Evolutionary conservation across 2,888 invertebrate species (phyloP).

Genomic region (Drosophila paranaensis): DNA sequence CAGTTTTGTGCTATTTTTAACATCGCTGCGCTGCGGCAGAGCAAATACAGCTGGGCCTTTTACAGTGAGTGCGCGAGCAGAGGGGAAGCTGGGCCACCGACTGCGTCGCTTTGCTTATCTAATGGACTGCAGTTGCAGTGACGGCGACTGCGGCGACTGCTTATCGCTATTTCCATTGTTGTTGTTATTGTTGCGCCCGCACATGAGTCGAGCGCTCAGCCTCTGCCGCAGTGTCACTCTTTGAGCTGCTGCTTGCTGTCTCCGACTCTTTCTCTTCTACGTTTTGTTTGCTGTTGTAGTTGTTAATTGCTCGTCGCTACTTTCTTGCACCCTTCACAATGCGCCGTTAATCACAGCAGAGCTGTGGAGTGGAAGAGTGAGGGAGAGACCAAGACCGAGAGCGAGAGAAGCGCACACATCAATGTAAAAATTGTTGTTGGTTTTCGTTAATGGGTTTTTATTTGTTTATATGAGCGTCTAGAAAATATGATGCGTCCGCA

Average conservation of each 20-base stretch:
- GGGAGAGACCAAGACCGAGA: conserved; percentile 1
- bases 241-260: conserved; percentile 17
- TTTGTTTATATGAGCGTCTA: conserved; percentile 69
- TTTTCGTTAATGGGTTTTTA: conserved; percentile 76
- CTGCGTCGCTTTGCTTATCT: conserved; percentile 61
- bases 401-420: conserved; percentile 48
- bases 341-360: conserved; percentile 60
- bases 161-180: conserved; percentile 44
- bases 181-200: conserved; percentile 49
- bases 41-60: conserved; percentile 64
- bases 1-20: conserved; percentile 61
- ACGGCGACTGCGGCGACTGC: conserved; percentile 23
- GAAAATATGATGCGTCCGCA: conserved; percentile 60
- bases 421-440: conserved; percentile 64
- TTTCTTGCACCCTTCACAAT: conserved; percentile 69
- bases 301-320: conserved; percentile 78
- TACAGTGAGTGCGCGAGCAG: conserved; percentile 1
- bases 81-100: conserved; percentile 36
- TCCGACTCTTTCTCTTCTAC: conserved; percentile 8
- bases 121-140: conserved; percentile 54
- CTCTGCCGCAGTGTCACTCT: conserved; percentile 14
- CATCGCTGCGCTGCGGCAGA: conserved; percentile 20
- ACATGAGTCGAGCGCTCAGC: conserved; percentile 34
- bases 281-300: conserved; percentile 70
- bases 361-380: conserved; percentile 10